These are phyloP conservation scores for Erebia palarica DNA, from an alignment of 2,888 invertebrate genomes.

Conservation along the genomic window DNA sequence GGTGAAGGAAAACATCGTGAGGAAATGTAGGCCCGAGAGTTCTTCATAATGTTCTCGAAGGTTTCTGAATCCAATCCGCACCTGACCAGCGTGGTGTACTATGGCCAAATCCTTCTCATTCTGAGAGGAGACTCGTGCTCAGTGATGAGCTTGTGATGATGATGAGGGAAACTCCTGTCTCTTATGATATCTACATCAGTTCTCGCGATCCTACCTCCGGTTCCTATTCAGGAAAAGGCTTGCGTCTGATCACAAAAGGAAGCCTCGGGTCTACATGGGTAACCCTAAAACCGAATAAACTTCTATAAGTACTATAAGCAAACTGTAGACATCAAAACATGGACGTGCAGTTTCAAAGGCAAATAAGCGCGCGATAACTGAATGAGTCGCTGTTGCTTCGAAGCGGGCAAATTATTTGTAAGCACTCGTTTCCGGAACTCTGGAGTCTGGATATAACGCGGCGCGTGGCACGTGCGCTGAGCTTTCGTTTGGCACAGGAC, in stretches of 20 bases:
- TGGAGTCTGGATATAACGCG: constrained; percentile 50
- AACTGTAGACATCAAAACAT: constrained; percentile 36
- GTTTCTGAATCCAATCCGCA: too few relatives aligned
- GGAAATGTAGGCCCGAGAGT: too few relatives aligned
- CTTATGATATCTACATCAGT: too few relatives aligned
- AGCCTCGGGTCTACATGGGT: neutral
- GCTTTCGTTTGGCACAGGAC: constrained; percentile 49
- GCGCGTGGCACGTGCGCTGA: constrained; percentile 62
- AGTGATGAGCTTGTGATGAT: too few relatives aligned
- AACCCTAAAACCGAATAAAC: neutral
- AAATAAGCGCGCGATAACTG: constrained; percentile 40
- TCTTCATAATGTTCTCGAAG: too few relatives aligned
- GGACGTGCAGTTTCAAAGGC: constrained; percentile 46
- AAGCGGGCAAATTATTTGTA: constrained; percentile 59
- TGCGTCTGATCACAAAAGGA: neutral
- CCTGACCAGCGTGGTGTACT: too few relatives aligned
- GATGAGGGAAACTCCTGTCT: too few relatives aligned
- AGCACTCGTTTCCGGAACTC: constrained; percentile 57
- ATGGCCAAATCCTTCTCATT: too few relatives aligned
- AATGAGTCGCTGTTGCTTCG: constrained; percentile 50
- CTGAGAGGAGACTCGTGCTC: too few relatives aligned
- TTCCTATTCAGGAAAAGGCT: too few relatives aligned
- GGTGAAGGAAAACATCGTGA: too few relatives aligned
- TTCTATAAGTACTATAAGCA: neutral
- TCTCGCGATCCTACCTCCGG: too few relatives aligned